phyloP scores from a whole-genome alignment of 64 coral and sea anemone species.

The Montipora sp. region DNA sequence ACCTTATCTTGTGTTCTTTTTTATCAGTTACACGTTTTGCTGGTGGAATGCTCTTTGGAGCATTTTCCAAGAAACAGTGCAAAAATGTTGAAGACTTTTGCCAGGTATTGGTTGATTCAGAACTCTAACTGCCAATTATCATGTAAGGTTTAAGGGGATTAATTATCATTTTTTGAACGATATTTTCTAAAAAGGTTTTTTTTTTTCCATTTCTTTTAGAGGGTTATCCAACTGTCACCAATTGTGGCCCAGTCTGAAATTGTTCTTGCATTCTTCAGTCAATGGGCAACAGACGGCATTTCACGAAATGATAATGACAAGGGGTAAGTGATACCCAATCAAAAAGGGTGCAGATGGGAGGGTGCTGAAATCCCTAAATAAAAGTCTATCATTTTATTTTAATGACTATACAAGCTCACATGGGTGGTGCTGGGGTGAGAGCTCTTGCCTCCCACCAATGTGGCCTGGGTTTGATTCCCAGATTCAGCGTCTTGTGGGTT shows the following conservation, averaged over 20 bases:
- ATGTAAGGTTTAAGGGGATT: too few species aligned
- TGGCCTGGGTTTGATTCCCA: too few species aligned
- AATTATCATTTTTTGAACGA: neutral
- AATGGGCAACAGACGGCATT: conserved; percentile 87
- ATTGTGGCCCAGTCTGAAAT: conserved; percentile 87
- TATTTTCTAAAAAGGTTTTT: neutral
- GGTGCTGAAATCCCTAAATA: too few species aligned
- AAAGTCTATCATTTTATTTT: too few species aligned
- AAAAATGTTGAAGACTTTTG: conserved; percentile 90
- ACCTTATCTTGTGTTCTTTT: neutral
- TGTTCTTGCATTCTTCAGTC: conserved; percentile 90
- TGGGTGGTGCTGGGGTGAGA: too few species aligned
- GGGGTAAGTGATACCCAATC: conserved; percentile 2
- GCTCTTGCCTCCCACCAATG: too few species aligned
- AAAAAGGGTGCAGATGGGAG: too few species aligned
- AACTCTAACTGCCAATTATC: neutral
- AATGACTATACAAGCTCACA: too few species aligned
- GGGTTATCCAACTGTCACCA: conserved; percentile 78
- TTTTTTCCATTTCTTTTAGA: conserved; percentile 54
- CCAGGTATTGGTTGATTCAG: conserved; percentile 61
- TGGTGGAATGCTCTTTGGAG: conserved; percentile 76
- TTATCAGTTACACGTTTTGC: conserved; percentile 79
- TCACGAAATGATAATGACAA: conserved; percentile 18
- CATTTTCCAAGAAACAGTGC: conserved; percentile 83
- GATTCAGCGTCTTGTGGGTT: too few species aligned